These are phyloP conservation scores for Drosophila sp. DNA, from an alignment of 1,140 invertebrate species.

Conservation along the genomic window DNA sequence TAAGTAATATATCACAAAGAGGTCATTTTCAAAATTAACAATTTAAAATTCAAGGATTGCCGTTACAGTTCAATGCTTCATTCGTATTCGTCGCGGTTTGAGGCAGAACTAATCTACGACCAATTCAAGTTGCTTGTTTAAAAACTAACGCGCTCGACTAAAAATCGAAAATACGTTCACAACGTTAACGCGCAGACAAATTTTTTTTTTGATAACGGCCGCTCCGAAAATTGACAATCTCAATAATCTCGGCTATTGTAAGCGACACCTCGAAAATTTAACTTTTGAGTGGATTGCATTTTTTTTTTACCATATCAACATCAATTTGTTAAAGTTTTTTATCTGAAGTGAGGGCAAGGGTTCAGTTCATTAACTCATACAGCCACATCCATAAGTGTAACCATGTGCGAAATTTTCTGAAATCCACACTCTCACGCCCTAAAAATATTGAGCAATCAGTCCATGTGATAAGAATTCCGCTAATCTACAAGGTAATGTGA, in stretches of 20 bases:
- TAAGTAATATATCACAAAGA: not conserved
- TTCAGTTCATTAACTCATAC: constrained; percentile 11
- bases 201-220: constrained; percentile 14
- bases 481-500: constrained; percentile 4
- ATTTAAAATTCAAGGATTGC: constrained; percentile 7
- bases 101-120: constrained; percentile 12
- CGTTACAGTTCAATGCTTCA: constrained; percentile 5
- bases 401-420: not conserved
- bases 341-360: constrained; percentile 19
- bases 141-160: constrained; percentile 6
- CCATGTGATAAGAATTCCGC: not conserved
- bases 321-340: constrained; percentile 11
- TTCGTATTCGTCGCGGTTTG: constrained; percentile 20
- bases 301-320: not conserved
- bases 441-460: not conserved
- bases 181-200: not conserved
- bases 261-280: constrained; percentile 4
- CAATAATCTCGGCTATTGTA: constrained; percentile 9
- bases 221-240: constrained; percentile 1
- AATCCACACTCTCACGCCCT: not conserved
- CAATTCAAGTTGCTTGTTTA: constrained; percentile 12
- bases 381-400: not conserved
- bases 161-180: constrained; percentile 1
- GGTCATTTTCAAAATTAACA: constrained; percentile 7
- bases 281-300: constrained; percentile 3